Percentiles rank a stretch among this genome's conserved stretches.
These are phyloP conservation scores for Emydura subglobosa DNA, from an alignment of 2,113 vertebrate genomes.

Conservation along the genomic window DNA sequence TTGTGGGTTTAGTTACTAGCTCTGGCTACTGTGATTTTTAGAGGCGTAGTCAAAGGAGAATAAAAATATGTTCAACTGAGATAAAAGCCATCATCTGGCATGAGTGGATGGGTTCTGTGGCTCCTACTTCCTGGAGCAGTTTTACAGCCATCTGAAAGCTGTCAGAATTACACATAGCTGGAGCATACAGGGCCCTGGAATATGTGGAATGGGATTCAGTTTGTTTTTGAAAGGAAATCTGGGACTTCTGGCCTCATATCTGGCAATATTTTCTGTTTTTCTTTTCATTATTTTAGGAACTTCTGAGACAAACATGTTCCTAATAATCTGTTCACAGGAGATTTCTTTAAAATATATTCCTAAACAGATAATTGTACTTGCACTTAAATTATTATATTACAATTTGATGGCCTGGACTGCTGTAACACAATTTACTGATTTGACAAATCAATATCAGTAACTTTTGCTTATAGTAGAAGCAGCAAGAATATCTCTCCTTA, in stretches of 20 bases:
- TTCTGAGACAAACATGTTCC: not conserved
- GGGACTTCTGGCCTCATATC: not conserved
- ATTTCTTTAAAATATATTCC: not conserved
- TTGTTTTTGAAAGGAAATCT: not conserved
- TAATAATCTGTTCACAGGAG: not conserved
- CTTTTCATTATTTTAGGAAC: not conserved
- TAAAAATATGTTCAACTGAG: not conserved
- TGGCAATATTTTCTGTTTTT: not conserved
- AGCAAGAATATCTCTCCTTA: constrained; percentile 20
- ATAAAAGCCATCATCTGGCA: not conserved
- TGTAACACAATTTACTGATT: constrained; percentile 58
- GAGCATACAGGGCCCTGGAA: not conserved
- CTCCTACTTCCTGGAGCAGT: not conserved
- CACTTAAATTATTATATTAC: not conserved
- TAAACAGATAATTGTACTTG: not conserved
- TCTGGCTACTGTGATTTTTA: not conserved
- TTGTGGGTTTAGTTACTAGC: not conserved
- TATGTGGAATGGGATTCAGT: not conserved
- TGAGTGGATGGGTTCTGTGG: not conserved
- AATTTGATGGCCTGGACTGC: not conserved
- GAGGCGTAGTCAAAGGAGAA: not conserved
- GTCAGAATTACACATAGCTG: not conserved
- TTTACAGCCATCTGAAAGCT: not conserved
- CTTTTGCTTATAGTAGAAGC: constrained; percentile 51
- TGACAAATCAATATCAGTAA: constrained; percentile 42